Evolutionary conservation across 1,140 invertebrate species (phyloP), one percentile per base, ranked within the genome.

Genomic region (Lanistes nyassanus): DNA sequence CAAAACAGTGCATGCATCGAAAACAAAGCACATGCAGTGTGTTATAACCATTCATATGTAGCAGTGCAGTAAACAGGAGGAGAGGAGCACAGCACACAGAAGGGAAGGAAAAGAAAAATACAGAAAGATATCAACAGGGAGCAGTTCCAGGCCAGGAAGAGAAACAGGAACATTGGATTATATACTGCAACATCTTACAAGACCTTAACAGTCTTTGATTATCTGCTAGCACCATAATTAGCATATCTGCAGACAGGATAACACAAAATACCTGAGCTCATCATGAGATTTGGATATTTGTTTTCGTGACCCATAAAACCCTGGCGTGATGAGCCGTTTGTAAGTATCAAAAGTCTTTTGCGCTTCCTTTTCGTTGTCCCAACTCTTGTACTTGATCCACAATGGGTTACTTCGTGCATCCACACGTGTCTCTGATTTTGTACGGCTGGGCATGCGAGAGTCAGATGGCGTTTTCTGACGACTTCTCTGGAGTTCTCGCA

Each of bases 321-420:
- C 82, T 47, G 82, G 80, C 3, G 82, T 83, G 37, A 86, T 81
- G 42, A 86, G 68, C 71, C 84, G 84, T 78, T 82, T 84, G 70
- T 86, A 86, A 16, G 80, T 29, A 34, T 81, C 74, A 80, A 85
- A 86, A 31, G 77, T 76, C 37, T 76, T 76, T 23, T 73, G 58
- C 7, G 62, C 75, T 31, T 75, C 75, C 47, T 67, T 74, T n/a
- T 56, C 67, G 7, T 21, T 36, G 34, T 78, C 78, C 68, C 76
- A 79, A 37, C 74, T 79, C 51, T 74, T 76, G 55, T 79, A 79
- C 58, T 66, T 64, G 29, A 11, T 74, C 70, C 70, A 58, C 9
- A 75, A 47, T 69, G 47, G 42, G 62, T 53, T 29, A 29, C 11
- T 67, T 34, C 55, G 39, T 29, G 69, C 74, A 72, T 78, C 66